phyloP scores from a whole-genome alignment of 2,113 vertebrate genomes.

The Colistium nudipinnis region DNA sequence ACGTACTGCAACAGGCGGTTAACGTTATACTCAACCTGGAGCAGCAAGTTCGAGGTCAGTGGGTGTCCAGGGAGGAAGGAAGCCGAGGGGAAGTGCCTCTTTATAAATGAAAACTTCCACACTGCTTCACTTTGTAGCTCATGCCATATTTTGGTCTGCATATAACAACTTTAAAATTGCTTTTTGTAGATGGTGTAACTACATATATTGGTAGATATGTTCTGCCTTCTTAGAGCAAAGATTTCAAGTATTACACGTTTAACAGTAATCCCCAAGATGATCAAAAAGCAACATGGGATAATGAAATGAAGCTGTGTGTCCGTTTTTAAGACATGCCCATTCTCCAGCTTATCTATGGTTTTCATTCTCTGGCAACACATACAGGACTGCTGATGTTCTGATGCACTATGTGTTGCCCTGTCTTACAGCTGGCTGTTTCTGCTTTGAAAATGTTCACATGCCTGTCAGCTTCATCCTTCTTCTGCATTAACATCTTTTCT shows the following conservation, averaged over 20 bases:
- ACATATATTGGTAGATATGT: not conserved
- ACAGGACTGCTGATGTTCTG: conserved; percentile 46
- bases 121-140: conserved; percentile 55
- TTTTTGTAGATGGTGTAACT: not conserved
- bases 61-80: conserved; percentile 83
- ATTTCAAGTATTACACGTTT: not conserved
- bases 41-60: conserved; percentile 99
- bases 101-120: conserved; percentile 54
- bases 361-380: conserved; percentile 49
- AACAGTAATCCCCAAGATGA: not conserved
- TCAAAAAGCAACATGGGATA: not conserved
- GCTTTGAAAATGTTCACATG: conserved; percentile 44
- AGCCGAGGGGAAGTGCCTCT: conserved; percentile 60
- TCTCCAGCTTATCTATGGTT: conserved; percentile 52
- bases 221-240: not conserved
- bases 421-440: conserved; percentile 46
- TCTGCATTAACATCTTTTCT: conserved; percentile 51
- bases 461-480: conserved; percentile 36
- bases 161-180: not conserved
- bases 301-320: conserved; percentile 64
- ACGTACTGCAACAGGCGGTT: conserved; percentile 98
- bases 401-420: conserved; percentile 48
- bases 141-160: conserved; percentile 8
- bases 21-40: conserved; percentile 99
- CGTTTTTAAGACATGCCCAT: conserved; percentile 61